These are phyloP conservation scores for Alosa sapidissima DNA, from an alignment of 2,797 vertebrate species.

Conservation along the genomic window DNA sequence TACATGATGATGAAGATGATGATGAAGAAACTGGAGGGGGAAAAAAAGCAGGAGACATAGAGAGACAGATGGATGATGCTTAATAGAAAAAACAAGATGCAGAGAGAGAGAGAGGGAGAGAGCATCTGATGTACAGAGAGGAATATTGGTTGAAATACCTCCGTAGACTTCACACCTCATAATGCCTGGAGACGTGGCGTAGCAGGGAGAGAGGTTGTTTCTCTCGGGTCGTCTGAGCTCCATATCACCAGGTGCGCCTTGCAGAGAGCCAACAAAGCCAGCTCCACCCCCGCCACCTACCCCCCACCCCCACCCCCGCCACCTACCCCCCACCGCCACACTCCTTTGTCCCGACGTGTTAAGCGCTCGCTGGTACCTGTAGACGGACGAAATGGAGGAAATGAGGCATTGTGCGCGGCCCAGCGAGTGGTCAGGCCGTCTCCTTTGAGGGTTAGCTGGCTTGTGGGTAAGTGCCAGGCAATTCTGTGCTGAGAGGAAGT, in stretches of 20 bases:
- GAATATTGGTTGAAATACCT: neutral
- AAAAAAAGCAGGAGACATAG: neutral
- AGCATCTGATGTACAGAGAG: neutral
- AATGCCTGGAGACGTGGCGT: neutral
- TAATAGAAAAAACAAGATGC: neutral
- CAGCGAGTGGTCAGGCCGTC: neutral
- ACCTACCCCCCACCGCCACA: neutral
- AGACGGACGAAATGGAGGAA: slow-evolving; percentile 3
- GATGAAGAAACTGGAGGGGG: neutral
- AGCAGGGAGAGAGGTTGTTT: neutral
- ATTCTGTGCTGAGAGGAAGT: neutral
- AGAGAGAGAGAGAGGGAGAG: neutral
- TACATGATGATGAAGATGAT: neutral
- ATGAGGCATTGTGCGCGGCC: neutral
- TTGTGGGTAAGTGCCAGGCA: neutral
- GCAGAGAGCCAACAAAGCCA: neutral
- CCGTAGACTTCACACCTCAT: neutral
- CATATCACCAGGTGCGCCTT: neutral
- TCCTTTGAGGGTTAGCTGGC: neutral
- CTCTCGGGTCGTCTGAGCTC: neutral
- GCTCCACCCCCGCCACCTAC: neutral
- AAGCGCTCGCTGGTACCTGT: neutral
- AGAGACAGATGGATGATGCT: neutral
- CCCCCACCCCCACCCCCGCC: neutral
- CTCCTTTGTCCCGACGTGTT: neutral